Base-by-base conservation (phyloP, 1,140 invertebrate genomes). In the Sinonovacula constricta region DNA sequence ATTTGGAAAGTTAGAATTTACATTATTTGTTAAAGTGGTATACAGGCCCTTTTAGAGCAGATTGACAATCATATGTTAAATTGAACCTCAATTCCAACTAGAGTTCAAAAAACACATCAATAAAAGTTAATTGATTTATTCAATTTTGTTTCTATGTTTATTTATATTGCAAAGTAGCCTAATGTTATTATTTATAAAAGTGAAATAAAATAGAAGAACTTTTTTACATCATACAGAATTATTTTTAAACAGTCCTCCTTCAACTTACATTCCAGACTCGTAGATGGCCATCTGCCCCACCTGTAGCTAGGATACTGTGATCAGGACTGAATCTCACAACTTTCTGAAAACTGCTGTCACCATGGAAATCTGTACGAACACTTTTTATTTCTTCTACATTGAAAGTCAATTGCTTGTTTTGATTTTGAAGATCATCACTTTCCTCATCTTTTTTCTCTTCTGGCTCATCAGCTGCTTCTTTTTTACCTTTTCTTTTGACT, bases 261-360 rank as follows among this genome's bases (percentile, higher is more conserved):
- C 26, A 18, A 31, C 36, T 56, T 80, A 92, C 90, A 87, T 94
- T 93, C 97, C 97, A 99, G 3, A 98, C 86, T 80, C 97, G 92
- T 24, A 99, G 90, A 85, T 94, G 92, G 12, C 97, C 96, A 92
- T 99, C 97, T 2, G 95, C 94, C 31, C 97, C 97, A 76, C 96
- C 98, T 5, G 97, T 99, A 0, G 94, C 95, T 93, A 99, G 94
- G 0, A 96, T 84, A 84, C 94, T 94, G 15, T 95, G 94, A 88
- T 90, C 94, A 34, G 93, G 92, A 69, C 94, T 95, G 83, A 98
- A 94, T 69, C 95, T 92, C 26, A 97, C 95, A 51, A 97, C 95
- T 88, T 97, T 94, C 89, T 98, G 96, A 79, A 97, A 91, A 18
- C 96, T 94, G 79, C 97, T 95, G 34, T 94, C 92, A 56, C 93